Base-by-base conservation (phyloP, 2,797 vertebrate genomes). In the Botia almorhae region DNA sequence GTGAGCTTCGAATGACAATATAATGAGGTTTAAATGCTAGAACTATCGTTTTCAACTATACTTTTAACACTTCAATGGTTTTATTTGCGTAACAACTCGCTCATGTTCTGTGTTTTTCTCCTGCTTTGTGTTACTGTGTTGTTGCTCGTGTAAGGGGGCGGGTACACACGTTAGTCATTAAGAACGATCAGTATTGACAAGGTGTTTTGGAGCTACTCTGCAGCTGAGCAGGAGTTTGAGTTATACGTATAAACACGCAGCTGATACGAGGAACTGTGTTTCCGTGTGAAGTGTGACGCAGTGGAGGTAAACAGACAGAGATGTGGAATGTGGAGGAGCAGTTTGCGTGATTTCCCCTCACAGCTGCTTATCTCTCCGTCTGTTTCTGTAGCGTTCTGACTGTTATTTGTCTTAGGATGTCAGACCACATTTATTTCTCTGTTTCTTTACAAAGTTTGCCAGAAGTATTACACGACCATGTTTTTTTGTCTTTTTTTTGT, bases 321-420 rank as follows among this genome's bases (percentile, higher is more conserved):
- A 53, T n/a, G n/a, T n/a, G n/a, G n/a, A n/a, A n/a, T n/a, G n/a
- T n/a, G n/a, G n/a, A n/a, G n/a, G n/a, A 73, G 73, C 74, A 23
- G 43, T 58, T 82, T 75, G 70, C 21, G 55, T 69, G 76, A 85
- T 77, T 26, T 64, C 26, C 61, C 48, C 87, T 88, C 88, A 88
- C 88, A 91, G 85, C 89, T 89, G 89, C 91, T 92, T 92, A 92
- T 92, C 91, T 90, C 78, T 86, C 81, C 83, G 90, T 93, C 88
- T 92, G 90, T 89, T 90, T 87, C 88, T 85, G 79, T 76, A 91
- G 91, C 84, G 86, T 86, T 91, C 87, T 80, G 82, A 84, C 82
- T 83, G 87, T 86, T 88, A 89, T 87, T 85, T 92, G 89, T 91
- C 91, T 91, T 90, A n/a, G n/a, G n/a, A n/a, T n/a, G n/a, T n/a